phyloP scores from a whole-genome alignment of 1,140 invertebrate species.

The Maconellicoccus hirsutus region DNA sequence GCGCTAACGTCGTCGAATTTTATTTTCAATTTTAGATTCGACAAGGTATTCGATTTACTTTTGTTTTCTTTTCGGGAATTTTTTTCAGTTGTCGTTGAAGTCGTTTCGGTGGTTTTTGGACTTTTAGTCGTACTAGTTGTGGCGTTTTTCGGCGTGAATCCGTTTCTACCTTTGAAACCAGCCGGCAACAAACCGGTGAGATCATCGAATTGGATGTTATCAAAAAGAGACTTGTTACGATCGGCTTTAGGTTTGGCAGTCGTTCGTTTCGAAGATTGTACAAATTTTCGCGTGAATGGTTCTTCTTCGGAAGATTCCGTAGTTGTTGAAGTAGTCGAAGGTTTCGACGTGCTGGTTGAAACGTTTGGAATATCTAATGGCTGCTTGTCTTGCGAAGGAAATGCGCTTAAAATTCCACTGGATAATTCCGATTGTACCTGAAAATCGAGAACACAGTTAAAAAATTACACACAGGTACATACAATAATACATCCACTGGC shows the following conservation, averaged over 20 bases:
- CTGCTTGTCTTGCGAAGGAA: constrained; percentile 10
- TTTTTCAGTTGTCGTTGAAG: constrained; percentile 49
- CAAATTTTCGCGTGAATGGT: constrained; percentile 42
- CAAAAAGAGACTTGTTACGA: constrained; percentile 35
- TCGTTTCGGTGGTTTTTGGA: not conserved
- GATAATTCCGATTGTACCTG: constrained; percentile 64
- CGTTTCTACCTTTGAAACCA: constrained; percentile 45
- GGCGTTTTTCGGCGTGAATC: constrained; percentile 41
- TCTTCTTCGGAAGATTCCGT: not conserved
- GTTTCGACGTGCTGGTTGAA: not conserved
- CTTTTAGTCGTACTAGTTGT: constrained; percentile 31
- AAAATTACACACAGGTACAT: too few relatives aligned
- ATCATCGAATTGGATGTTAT: constrained; percentile 49
- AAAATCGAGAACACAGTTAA: too few relatives aligned
- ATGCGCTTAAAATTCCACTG: constrained; percentile 42
- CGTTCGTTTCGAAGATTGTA: constrained; percentile 43
- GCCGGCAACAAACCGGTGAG: constrained; percentile 43
- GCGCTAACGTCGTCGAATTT: constrained; percentile 34
- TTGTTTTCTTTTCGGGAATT: constrained; percentile 35
- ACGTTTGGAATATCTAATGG: not conserved
- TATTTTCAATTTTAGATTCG: constrained; percentile 31
- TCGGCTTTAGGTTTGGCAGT: constrained; percentile 34
- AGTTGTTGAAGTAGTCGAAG: not conserved
- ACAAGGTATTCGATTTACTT: constrained; percentile 24
- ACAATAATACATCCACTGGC: too few relatives aligned